These are phyloP conservation scores for Eupithecia tripunctaria DNA, from an alignment of 2,888 invertebrate species.

Conservation along the genomic window DNA sequence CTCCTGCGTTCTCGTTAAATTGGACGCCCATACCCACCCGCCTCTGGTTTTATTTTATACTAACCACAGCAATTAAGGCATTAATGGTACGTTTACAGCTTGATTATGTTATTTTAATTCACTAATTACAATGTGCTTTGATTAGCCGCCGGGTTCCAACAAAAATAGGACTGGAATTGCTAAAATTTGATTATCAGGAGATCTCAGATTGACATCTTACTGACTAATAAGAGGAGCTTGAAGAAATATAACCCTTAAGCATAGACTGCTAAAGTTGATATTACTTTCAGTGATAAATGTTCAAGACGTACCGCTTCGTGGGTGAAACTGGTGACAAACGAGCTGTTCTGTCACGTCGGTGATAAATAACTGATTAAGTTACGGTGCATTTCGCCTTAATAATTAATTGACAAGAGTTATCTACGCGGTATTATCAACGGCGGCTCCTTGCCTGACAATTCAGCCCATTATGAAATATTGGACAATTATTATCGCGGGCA, in stretches of 20 bases:
- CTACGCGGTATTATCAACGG: conserved; percentile 62
- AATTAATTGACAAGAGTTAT: conserved; percentile 80
- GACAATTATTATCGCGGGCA: conserved; percentile 61
- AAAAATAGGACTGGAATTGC: conserved; percentile 72
- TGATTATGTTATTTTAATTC: conserved; percentile 46
- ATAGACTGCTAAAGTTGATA: conserved; percentile 61
- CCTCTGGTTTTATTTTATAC: conserved; percentile 52
- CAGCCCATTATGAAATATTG: conserved; percentile 61
- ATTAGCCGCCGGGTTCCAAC: conserved; percentile 56
- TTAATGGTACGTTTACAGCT: conserved; percentile 47
- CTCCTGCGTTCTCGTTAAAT: conserved; percentile 58
- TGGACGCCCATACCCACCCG: conserved; percentile 62
- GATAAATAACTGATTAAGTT: conserved; percentile 84
- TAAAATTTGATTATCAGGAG: conserved; percentile 76
- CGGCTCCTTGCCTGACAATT: conserved; percentile 58
- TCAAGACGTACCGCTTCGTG: conserved; percentile 71
- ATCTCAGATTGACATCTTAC: conserved; percentile 77
- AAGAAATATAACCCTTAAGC: conserved; percentile 61
- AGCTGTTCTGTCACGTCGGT: conserved; percentile 76
- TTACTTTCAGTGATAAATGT: conserved; percentile 69
- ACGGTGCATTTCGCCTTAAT: conserved; percentile 79
- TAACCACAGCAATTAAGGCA: conserved; percentile 48
- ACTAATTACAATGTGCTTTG: conserved; percentile 43
- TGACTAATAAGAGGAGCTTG: conserved; percentile 61
- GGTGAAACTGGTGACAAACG: conserved; percentile 82